Evolutionary conservation across 2,888 invertebrate species (phyloP), one percentile per base, ranked within the genome.

Genomic region (Argyra leucocephala): DNA sequence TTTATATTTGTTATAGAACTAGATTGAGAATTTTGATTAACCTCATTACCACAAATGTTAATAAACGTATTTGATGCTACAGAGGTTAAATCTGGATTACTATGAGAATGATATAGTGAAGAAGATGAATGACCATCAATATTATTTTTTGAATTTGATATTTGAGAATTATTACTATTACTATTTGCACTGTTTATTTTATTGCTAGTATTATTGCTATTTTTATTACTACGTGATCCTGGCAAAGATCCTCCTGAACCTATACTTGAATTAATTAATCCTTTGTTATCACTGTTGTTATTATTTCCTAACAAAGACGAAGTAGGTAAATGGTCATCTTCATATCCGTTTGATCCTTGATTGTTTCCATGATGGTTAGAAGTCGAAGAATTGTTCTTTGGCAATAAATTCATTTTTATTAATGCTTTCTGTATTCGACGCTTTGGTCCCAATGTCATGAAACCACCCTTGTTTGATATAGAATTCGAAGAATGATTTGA

Each of bases 391-490:
- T 87, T 87, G 79, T 91, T 90, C 82, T 91, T 92, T 73, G 90
- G 90, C 72, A 92, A 83, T n/a, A 61, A 61, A 78, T 93, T 94
- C 86, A 94, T 91, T 81, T 90, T 92, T 82, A 89, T 89, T 72
- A 93, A 83, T 67, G 91, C 91, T 78, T 90, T 91, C 73, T 91
- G 91, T 66, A 95, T 81, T 72, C 91, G 84, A 71, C 89, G 85
- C 74, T 92, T 92, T 64, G 93, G 91, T 2, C 91, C 93, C 67
- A 92, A 82, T 31, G 94, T 94, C 91, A 93, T 93, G 74, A 93
- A 94, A 65, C 90, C 90, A 74, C 89, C 89, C 76, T 86, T 85
- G 75, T 83, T 82, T 72, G 59, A 76, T 70, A 80, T 78, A 63
- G 68, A 66, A 23, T 65, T 68, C 2, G 70, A 69, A 6, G 69